Conservation (phyloP, 2,113 vertebrate genomes). For the Cavia aperea region DNA sequence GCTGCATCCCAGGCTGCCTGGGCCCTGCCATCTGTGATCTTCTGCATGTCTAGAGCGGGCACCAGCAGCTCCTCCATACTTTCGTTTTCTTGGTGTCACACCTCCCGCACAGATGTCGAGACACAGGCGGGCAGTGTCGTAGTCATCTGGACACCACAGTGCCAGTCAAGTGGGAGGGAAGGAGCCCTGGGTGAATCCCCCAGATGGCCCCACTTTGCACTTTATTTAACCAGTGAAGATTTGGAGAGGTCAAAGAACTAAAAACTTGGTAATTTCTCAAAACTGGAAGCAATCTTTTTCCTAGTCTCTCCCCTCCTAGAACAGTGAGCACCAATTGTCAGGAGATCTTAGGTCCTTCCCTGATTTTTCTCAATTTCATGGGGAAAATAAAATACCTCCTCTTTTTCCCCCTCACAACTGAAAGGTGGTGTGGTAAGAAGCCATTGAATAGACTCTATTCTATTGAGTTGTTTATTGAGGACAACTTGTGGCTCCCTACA, state of each 20-base stretch:
- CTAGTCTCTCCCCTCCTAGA: not conserved
- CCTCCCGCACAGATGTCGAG: not conserved
- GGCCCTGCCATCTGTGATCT: not conserved
- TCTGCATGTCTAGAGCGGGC: not conserved
- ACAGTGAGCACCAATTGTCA: not conserved
- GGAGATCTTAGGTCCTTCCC: not conserved
- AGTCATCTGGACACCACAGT: not conserved
- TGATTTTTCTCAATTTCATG: not conserved
- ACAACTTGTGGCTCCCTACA: accelerated
- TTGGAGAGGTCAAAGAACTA: not conserved
- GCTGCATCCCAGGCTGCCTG: no score
- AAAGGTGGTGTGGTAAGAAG: not conserved
- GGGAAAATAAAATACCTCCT: not conserved
- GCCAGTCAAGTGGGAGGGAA: not conserved
- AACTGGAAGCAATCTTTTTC: not conserved
- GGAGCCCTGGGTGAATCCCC: not conserved
- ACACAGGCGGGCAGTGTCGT: not conserved
- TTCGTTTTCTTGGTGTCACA: not conserved
- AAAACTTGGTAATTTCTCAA: not conserved
- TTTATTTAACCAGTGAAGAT: not conserved
- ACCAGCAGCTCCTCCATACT: not conserved
- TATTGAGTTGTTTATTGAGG: no score
- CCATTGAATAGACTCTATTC: not conserved
- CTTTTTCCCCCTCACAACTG: not conserved
- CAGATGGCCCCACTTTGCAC: not conserved